Base-by-base conservation (phyloP, 2,888 invertebrate species). In the Mylabris sibirica region DNA sequence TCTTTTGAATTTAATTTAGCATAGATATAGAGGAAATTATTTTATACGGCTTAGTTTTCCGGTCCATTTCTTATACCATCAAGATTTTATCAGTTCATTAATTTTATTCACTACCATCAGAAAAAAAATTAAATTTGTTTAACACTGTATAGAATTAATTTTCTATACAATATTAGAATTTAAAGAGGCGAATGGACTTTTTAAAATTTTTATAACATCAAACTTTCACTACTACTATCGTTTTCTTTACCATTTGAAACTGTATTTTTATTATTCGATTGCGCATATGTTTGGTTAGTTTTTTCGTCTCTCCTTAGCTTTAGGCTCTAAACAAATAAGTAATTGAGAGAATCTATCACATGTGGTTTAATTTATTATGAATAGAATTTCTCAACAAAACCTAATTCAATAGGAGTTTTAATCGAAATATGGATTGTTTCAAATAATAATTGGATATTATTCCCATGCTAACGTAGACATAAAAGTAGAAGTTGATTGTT, bases 171-270 rank as follows among this genome's bases (percentile, higher is more conserved):
- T 30, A 30, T 17, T 17, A 6, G 6, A 44, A 17, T 17, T 57
- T 57, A 24, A 57, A 12, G 14, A 57, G 22, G 57, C 12, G 11
- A 57, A 57, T 57, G 24, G 22, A 14, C 57, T 24, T 4, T 9
- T 57, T 22, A 14, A 3, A 24, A 57, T 24, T 24, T 22, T 57
- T 57, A 12, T 12, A 57, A 57, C 24, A 20, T 20, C 8, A 11
- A 57, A 57, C 57, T 57, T 57, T 57, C 57, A 57, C 57, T 57
- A 53, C 57, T 57, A 53, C 49, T 53, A 22, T 44, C 44, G 44
- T 44, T 44, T 44, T 44, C 44, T 57, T 22, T 22, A 2, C 24
- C 57, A 24, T 24, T 24, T 57, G 57, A 57, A 57, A 14, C 14
- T 57, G 57, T 24, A 57, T 14, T 57, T 49, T 57, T 57, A 57